Percentiles rank a stretch among this genome's conserved stretches.
Conservation (phyloP, 1,140 invertebrate species). For the Trachymyrmex cornetzi region DNA sequence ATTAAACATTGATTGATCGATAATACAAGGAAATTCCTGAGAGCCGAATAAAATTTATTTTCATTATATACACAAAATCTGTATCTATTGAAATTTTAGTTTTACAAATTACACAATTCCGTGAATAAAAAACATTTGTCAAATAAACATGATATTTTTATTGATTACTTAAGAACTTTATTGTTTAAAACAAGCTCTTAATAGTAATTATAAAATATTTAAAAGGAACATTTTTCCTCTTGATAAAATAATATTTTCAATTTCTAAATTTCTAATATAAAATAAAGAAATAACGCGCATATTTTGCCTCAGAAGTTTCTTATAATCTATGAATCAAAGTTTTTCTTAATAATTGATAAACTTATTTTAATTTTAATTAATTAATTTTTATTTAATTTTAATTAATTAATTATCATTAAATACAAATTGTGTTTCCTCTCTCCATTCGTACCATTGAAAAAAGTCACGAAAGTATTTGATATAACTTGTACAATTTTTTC, state of each 20-base stretch:
- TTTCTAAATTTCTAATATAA: slow-evolving; percentile 1
- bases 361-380: slow-evolving; percentile 2
- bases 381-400: not conserved
- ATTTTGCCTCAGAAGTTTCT: slow-evolving; percentile 18
- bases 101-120: not conserved
- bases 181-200: not conserved
- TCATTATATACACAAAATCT: not conserved
- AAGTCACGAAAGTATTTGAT: not conserved
- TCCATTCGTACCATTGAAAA: not conserved
- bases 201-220: not conserved
- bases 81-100: not conserved
- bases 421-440: not conserved
- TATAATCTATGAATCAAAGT: slow-evolving; percentile 21
- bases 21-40: slow-evolving; percentile 3
- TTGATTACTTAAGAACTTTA: not conserved
- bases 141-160: not conserved
- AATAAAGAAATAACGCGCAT: slow-evolving; percentile 10
- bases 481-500: not conserved
- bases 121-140: not conserved
- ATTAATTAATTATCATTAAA: not conserved
- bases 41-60: slow-evolving; percentile 7
- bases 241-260: not conserved
- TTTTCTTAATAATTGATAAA: not conserved
- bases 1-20: slow-evolving; percentile 24
- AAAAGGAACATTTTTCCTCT: no score